Evolutionary conservation across 2,888 invertebrate genomes (phyloP).

Genomic region (Pilophorus perplexus): DNA sequence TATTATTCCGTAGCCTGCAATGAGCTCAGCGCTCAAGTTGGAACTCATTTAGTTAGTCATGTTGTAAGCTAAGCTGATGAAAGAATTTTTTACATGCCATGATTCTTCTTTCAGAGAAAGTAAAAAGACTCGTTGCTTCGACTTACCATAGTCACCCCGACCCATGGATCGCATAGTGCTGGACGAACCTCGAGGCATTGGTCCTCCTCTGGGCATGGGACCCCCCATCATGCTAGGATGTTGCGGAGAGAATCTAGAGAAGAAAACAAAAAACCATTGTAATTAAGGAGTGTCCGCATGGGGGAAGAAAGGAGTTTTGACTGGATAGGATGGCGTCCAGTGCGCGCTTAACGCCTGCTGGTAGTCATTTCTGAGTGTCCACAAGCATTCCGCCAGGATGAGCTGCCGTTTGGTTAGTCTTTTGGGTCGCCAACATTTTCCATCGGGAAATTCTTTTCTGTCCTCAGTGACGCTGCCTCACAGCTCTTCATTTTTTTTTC

Average conservation of each 20-base stretch:
- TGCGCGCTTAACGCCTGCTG: too few relatives aligned
- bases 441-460: too few relatives aligned
- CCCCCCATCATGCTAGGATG: conserved; percentile 67
- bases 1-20: background rate
- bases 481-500: too few relatives aligned
- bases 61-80: conserved; percentile 24
- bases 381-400: too few relatives aligned
- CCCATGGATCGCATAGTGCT: conserved; percentile 71
- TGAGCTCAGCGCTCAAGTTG: conserved; percentile 9
- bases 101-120: conserved; percentile 1
- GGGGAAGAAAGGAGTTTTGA: too few relatives aligned
- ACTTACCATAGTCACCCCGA: conserved; percentile 88
- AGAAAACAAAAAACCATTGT: background rate
- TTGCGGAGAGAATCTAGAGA: conserved; percentile 65
- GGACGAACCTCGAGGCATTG: conserved; percentile 55
- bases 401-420: too few relatives aligned
- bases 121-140: too few relatives aligned
- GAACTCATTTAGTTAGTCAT: conserved; percentile 19
- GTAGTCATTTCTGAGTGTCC: too few relatives aligned
- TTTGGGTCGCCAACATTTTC: too few relatives aligned
- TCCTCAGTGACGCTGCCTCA: too few relatives aligned
- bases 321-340: too few relatives aligned
- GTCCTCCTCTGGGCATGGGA: conserved; percentile 45
- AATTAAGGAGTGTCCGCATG: background rate
- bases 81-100: conserved; percentile 21